Base-by-base conservation (phyloP, 2,888 invertebrate species). In the Diarsia dahlii region DNA sequence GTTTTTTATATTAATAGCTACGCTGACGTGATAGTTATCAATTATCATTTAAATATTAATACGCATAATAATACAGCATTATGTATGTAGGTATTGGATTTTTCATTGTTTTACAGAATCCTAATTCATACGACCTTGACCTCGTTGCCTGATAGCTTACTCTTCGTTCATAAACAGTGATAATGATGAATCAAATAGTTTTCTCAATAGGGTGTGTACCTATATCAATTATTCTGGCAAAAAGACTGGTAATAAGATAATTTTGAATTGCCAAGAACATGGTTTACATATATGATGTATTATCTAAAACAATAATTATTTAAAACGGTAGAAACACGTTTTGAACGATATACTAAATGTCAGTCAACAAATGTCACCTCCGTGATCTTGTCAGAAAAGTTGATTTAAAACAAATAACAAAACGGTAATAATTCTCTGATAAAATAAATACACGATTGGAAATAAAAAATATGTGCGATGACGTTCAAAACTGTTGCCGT, bases 401-500 rank as follows among this genome's bases (percentile, higher is more conserved):
- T 62, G 28, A 28, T 2, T 2, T 28, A 28, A 1, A 28, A 28
- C 28, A 28, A 28, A 28, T 60, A 18, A 20, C 0, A 5, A 46
- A 15, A 23, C 63, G 56, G 77, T 18, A 15, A 23, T 18, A 15
- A 23, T 46, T 15, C 10, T 6, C 46, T 18, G 28, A 3, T 20
- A 10, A 3, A 28, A n/a, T 45, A n/a, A 45, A n/a, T 45, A 72
- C 62, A 69, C 0, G 10, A 45, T 28, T 50, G 0, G n/a, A 12
- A 48, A n/a, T 3, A 34, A 77, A 10, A 46, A 79, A 68, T 78
- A 96, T 96, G 96, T 90, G 92, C 77, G 94, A 94, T 46, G 90
- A 92, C 62, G 84, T 93, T 39, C 89, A 92, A 84, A 93, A 93
- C 50, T 95, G 93, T 83, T 97, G 97, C 79, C 92, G 97, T 62